Evolutionary conservation across 2,888 invertebrate species (phyloP).

Genomic region (Ernsta delagoae): DNA sequence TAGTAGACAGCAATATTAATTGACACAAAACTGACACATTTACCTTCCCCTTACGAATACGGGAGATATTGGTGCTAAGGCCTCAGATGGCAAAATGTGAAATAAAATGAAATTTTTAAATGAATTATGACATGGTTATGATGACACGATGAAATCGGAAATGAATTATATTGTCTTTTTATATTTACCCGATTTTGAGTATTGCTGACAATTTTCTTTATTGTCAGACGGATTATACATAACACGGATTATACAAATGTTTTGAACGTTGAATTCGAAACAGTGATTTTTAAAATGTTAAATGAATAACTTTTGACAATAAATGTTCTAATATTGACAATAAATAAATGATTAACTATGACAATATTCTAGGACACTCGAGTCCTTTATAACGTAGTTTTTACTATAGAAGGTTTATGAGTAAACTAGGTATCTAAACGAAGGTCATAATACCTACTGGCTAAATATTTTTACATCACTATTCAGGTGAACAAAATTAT

Average conservation of each 20-base stretch:
- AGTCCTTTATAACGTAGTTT: conserved; percentile 15
- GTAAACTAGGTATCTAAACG: conserved; percentile 60
- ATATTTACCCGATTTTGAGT: background rate
- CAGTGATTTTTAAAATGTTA: conserved; percentile 43
- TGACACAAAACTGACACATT: too few relatives aligned
- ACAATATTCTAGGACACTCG: conserved; percentile 29
- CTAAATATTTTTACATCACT: conserved; percentile 58
- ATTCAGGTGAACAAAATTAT: conserved; percentile 67
- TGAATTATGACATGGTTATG: background rate
- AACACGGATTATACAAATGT: conserved; percentile 2
- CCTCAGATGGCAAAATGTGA: too few relatives aligned
- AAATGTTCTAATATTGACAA: conserved; percentile 32
- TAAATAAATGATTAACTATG: background rate
- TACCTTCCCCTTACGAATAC: too few relatives aligned
- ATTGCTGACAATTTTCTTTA: background rate
- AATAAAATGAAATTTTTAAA: too few relatives aligned
- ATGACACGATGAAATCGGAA: background rate
- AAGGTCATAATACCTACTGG: too few relatives aligned
- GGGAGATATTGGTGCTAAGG: too few relatives aligned
- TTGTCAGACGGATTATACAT: conserved; percentile 11
- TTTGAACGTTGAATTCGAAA: conserved; percentile 20
- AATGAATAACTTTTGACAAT: conserved; percentile 43
- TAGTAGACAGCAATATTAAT: too few relatives aligned
- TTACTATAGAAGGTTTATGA: background rate
- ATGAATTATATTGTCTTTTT: background rate